Evolutionary conservation across 2,113 vertebrate species (phyloP), one percentile per base, ranked within the genome.

Genomic region (Albula goreensis): DNA sequence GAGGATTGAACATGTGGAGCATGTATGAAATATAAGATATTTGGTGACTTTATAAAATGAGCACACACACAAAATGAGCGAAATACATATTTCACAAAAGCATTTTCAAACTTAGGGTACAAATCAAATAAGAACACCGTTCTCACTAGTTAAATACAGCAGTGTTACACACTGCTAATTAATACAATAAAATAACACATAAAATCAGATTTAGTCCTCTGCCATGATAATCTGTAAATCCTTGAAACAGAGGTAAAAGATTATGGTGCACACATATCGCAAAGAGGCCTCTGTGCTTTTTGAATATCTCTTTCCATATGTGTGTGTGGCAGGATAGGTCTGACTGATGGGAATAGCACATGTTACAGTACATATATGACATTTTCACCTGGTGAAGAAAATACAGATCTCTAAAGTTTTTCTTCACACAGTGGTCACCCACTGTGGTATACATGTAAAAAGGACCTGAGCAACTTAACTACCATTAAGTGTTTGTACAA

Each of bases 261-360:
- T 51, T 60, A 66, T 80, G 49, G 85, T 63, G n/a, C 66, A 48
- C 10, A 85, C 49, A 51, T 85, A 80, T 85, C 22, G 78, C 77
- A 52, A 41, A 56, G 81, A 50, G 79, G 48, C 53, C 85, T 81
- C 56, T 17, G 31, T 25, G 9, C 25, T n/a, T 85, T 19, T 50
- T 66, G 31, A 80, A 85, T 7, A 77, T 50, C 63, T 52, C 63
- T 86, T 83, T 87, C 77, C 74, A 50, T 83, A 78, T 83, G 77
- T 82, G 74, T 15, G 48, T 50, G 86, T 10, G 31, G 82, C 82
- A 83, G 82, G 48, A 48, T 77, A 79, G 25, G 49, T 50, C 12
- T 13, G 48, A 31, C 78, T 87, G 60, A 87, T 63, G 79, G 86
- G 22, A 87, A 87, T 63, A 87, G 53, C 82, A 87, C 77, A 78